These are phyloP conservation scores for Adelges cooleyi DNA, from an alignment of 1,140 invertebrate genomes.

Conservation along the genomic window DNA sequence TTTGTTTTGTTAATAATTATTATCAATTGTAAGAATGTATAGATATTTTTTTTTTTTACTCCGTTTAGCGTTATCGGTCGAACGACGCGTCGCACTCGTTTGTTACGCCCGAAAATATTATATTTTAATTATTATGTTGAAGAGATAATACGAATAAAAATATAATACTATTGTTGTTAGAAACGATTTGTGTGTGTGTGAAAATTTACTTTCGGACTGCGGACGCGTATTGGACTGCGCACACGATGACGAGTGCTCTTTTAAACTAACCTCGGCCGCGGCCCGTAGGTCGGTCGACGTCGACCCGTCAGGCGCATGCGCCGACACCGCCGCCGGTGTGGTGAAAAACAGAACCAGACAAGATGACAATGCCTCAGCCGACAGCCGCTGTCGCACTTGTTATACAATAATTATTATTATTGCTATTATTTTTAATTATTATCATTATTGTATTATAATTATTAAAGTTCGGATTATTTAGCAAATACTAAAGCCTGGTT, in stretches of 20 bases:
- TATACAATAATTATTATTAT: no score
- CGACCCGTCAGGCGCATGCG: neutral
- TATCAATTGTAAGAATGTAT: no score
- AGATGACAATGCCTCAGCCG: neutral
- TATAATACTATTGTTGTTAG: no score
- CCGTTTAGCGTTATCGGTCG: neutral
- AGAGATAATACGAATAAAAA: no score
- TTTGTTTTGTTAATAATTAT: no score
- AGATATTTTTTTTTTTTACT: no score
- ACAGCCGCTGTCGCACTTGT: neutral
- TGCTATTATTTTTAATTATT: no score
- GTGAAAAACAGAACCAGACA: neutral
- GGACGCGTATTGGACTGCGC: slow-evolving; percentile 25
- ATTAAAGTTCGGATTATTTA: no score
- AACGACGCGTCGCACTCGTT: slow-evolving; percentile 24
- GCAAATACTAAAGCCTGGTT: no score
- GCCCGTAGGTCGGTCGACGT: slow-evolving; percentile 22
- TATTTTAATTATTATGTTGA: no score
- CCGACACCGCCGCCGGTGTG: neutral
- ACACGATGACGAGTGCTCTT: slow-evolving; percentile 27
- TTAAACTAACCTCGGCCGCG: slow-evolving; percentile 25
- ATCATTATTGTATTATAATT: no score
- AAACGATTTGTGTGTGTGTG: neutral
- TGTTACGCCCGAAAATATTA: neutral
- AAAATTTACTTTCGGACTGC: slow-evolving; percentile 10